These are phyloP conservation scores for Thymallus thymallus DNA, from an alignment of 2,113 vertebrate genomes.

Conservation along the genomic window DNA sequence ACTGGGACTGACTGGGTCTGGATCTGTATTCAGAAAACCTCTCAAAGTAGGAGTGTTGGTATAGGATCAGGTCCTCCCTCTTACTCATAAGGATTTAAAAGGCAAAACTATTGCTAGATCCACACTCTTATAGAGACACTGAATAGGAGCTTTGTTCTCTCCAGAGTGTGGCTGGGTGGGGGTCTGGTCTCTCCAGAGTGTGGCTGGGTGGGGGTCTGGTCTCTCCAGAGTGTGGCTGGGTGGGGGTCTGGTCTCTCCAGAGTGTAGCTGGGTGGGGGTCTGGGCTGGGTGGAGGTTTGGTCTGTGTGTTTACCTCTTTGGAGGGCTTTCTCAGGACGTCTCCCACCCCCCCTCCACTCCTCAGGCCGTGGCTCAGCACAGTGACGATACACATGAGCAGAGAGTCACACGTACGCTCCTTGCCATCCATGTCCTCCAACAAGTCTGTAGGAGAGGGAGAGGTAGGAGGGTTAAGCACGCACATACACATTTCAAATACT, in stretches of 20 bases:
- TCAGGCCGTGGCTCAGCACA: conserved; percentile 94
- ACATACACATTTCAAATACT: too few relatives aligned
- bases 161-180: neutral
- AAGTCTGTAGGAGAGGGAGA: conserved; percentile 32
- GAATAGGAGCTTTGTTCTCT: neutral
- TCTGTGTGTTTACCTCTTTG: conserved; percentile 83
- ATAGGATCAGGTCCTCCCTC: too few relatives aligned
- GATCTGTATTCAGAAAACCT: too few relatives aligned
- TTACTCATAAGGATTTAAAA: too few relatives aligned
- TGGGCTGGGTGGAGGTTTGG: neutral
- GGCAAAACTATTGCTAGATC: too few relatives aligned
- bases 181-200: too few relatives aligned
- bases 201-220: neutral
- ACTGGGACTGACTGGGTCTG: too few relatives aligned
- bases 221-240: too few relatives aligned
- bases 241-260: neutral
- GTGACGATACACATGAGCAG: conserved; percentile 99
- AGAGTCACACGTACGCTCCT: conserved; percentile 94
- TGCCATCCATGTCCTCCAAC: conserved; percentile 62
- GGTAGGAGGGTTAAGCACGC: neutral
- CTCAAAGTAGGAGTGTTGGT: too few relatives aligned
- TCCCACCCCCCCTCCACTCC: conserved; percentile 95
- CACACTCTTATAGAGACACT: too few relatives aligned
- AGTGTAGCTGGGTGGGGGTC: too few relatives aligned
- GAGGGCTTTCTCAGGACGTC: conserved; percentile 95